These are phyloP conservation scores for Patella caerulea DNA, from an alignment of 2,888 invertebrate genomes.

Conservation along the genomic window DNA sequence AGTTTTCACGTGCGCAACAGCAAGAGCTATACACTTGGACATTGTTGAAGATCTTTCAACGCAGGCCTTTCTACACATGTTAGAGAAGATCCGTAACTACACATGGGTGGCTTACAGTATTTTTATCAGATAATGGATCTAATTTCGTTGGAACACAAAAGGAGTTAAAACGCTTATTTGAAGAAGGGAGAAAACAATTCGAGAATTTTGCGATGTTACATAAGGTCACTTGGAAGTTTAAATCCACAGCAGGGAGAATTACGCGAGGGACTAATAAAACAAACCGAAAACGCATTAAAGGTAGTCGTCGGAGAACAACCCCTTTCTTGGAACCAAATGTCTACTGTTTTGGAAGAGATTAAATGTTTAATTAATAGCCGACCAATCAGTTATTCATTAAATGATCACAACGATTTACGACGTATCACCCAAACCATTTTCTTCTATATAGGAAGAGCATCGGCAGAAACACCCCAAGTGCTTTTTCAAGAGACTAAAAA, in stretches of 20 bases:
- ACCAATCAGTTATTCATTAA: no score
- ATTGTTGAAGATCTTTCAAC: slow-evolving; percentile 23
- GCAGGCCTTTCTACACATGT: slow-evolving; percentile 22
- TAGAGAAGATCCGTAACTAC: slow-evolving; percentile 20
- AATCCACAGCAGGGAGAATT: slow-evolving; percentile 28
- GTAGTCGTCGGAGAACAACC: slow-evolving; percentile 18
- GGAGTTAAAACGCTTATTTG: slow-evolving; percentile 20
- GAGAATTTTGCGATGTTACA: slow-evolving; percentile 17
- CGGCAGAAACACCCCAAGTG: slow-evolving; percentile 19
- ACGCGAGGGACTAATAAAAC: slow-evolving; percentile 23
- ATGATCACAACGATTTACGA: no score
- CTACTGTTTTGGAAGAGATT: no score
- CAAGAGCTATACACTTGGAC: slow-evolving; percentile 26
- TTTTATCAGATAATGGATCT: slow-evolving; percentile 24
- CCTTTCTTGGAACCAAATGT: slow-evolving; percentile 23
- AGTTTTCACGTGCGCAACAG: slow-evolving; percentile 23
- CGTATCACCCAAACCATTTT: no score
- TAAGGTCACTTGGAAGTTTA: slow-evolving; percentile 20
- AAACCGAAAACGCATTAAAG: slow-evolving; percentile 19
- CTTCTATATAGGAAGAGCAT: slow-evolving; percentile 22
- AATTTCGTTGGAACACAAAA: slow-evolving; percentile 10
- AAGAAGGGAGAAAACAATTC: slow-evolving; percentile 16
- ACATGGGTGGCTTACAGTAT: slow-evolving; percentile 20
- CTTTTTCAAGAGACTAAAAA: slow-evolving; percentile 11
- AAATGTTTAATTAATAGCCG: no score